These are phyloP conservation scores for Lithophane ornitopus DNA, from an alignment of 2,888 invertebrate genomes.

Conservation along the genomic window DNA sequence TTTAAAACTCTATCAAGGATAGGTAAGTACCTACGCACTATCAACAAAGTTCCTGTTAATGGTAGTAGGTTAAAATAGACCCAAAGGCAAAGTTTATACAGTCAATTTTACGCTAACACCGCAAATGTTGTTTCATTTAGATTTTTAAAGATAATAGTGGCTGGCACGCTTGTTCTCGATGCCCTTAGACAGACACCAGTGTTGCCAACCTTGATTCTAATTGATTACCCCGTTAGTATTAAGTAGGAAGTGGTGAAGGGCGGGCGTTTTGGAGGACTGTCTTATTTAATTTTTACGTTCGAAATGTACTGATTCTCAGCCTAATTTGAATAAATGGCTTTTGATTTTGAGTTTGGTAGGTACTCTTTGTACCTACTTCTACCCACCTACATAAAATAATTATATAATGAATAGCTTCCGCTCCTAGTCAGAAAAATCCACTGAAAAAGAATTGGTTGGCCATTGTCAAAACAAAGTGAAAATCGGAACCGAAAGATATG, in stretches of 20 bases:
- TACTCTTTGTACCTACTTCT: too few species aligned
- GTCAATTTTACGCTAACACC: background rate
- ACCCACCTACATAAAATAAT: background rate
- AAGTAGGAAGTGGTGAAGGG: too few species aligned
- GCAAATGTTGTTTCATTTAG: background rate
- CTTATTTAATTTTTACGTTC: too few species aligned
- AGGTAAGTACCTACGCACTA: background rate
- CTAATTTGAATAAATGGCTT: too few species aligned
- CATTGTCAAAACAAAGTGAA: background rate
- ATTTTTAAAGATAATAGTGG: slow-evolving; percentile 7
- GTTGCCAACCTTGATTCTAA: slow-evolving; percentile 20
- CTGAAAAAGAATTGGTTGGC: background rate
- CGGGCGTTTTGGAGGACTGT: too few species aligned
- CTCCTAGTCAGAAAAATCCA: background rate
- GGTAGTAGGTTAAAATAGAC: background rate
- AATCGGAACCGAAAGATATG: background rate
- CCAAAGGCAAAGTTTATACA: background rate
- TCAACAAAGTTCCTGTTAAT: slow-evolving; percentile 26
- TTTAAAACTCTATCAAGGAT: slow-evolving; percentile 24
- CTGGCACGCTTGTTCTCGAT: slow-evolving; percentile 6
- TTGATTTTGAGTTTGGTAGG: too few species aligned
- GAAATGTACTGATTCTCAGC: too few species aligned
- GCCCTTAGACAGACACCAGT: slow-evolving; percentile 21
- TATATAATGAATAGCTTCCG: background rate
- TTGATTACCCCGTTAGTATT: slow-evolving; percentile 7